Base-by-base conservation (phyloP, 2,888 invertebrate species). In the Bruchidius siliquastri region DNA sequence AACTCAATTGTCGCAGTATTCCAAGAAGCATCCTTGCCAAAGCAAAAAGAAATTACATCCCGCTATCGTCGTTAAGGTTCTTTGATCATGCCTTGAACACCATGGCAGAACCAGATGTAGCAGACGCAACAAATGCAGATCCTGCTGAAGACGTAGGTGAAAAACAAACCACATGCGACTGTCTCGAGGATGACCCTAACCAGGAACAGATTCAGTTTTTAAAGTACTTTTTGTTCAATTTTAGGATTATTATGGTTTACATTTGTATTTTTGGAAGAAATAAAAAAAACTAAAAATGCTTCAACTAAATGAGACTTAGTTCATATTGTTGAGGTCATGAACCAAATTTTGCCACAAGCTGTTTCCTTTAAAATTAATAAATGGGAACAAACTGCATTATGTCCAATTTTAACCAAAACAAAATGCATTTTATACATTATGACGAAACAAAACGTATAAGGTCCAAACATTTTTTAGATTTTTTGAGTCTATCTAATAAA, bases 1-100 rank as follows among this genome's bases (percentile, higher is more conserved):
- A n/a, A n/a, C n/a, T n/a, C n/a, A n/a, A n/a, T n/a, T n/a, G n/a
- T n/a, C n/a, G n/a, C n/a, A n/a, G n/a, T n/a, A n/a, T n/a, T n/a
- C n/a, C n/a, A n/a, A n/a, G n/a, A n/a, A n/a, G n/a, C n/a, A n/a
- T n/a, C n/a, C n/a, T n/a, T n/a, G 26, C 2, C 26, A 26, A 26
- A 26, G 8, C 26, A 4, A 8, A 26, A 8, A 26, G n/a, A 26
- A 8, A 26, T 26, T 4, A 26, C 26, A 26, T 26, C 8, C 26
- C 26, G 68, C 32, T 71, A 71, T 21, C 71, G 32, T 73, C 71
- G 22, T 21, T 72, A 67, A 70, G 22, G 66, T 74, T 74, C 74
- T 74, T 72, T 72, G 66, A 21, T 72, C 69, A 74, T 69, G 74
- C 72, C 69, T 74, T 74, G 69, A 74, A 68, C 69, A 71, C 72